Conservation (phyloP, 2,888 invertebrate genomes). For the Euphydryas editha region DNA sequence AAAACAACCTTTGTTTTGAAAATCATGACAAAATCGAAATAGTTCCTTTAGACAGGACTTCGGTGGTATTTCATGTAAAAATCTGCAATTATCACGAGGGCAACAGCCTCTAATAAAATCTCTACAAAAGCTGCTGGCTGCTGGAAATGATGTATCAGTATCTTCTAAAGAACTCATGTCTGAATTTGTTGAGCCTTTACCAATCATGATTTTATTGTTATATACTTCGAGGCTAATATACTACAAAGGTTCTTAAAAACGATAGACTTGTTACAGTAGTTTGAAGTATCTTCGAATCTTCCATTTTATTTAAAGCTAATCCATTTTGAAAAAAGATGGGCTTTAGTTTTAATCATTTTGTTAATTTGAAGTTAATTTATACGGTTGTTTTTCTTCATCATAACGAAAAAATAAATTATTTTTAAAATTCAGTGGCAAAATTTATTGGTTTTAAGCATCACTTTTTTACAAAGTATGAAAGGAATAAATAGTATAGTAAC, state of each 20-base stretch:
- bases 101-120: slow-evolving; percentile 81
- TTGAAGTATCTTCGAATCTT: not conserved
- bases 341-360: slow-evolving; percentile 3
- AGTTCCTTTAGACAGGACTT: slow-evolving; percentile 65
- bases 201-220: slow-evolving; percentile 50
- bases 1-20: slow-evolving; percentile 88
- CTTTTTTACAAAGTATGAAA: not conserved
- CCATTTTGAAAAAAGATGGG: not conserved
- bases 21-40: slow-evolving; percentile 84
- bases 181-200: slow-evolving; percentile 46
- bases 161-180: slow-evolving; percentile 62
- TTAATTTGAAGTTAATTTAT: not conserved
- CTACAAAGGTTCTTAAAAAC: not conserved
- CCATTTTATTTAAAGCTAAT: not conserved
- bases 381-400: too few relatives aligned
- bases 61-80: slow-evolving; percentile 70
- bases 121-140: slow-evolving; percentile 67
- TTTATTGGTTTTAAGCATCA: too few relatives aligned
- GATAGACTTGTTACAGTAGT: not conserved
- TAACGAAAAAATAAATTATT: not conserved
- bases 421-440: not conserved
- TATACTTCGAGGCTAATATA: not conserved
- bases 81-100: slow-evolving; percentile 81
- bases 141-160: slow-evolving; percentile 52
- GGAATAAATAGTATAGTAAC: not conserved